Evolutionary conservation across 2,888 invertebrate species (phyloP), one percentile per base, ranked within the genome.

Genomic region (Polyommatus icarus): DNA sequence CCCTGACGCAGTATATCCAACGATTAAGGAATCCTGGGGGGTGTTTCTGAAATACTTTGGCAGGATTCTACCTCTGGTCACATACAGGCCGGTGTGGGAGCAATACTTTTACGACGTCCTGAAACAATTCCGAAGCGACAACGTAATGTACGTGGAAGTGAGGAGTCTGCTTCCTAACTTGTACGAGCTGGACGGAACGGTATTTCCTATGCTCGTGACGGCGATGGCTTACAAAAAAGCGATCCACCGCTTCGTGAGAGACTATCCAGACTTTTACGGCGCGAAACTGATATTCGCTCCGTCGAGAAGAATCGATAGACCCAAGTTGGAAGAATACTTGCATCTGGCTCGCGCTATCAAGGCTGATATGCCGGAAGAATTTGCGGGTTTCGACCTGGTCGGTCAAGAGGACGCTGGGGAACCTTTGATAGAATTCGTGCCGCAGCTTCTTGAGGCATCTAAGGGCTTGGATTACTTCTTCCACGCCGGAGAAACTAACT

Each of bases 401-500:
- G 97, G 97, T 0, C 96, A 96, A 84, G 98, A 98, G 87, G 97
- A 97, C 83, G 85, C 90, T 75, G 97, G 97, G 0, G 88, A 90
- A 57, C 95, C 96, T 0, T 86, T 97, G 0, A 86, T 94, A 59
- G 94, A 95, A 20, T 97, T 96, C 80, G 91, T 95, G 0, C 91
- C 96, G 0, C 90, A 95, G 80, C 85, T 97, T 57, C 82, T 94
- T 36, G 84, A 87, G 5, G 86, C 94, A 2, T 91, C 94, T 0
- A 87, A 93, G 0, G 88, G 94, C 29, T 89, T 97, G 0, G 92
- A 95, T 76, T 96, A 95, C 84, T 97, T 96, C 85, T 97, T 97
- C 84, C 97, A 98, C 85, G 97, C 97, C 0, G 98, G 97, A 0
- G 98, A 98, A 89, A 97, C 97, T 0, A 95, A 97, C 85, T 97